Percentiles rank a stretch among this genome's conserved stretches.
These are phyloP conservation scores for Gouania willdenowi DNA, from an alignment of 2,797 vertebrate genomes.

Conservation along the genomic window DNA sequence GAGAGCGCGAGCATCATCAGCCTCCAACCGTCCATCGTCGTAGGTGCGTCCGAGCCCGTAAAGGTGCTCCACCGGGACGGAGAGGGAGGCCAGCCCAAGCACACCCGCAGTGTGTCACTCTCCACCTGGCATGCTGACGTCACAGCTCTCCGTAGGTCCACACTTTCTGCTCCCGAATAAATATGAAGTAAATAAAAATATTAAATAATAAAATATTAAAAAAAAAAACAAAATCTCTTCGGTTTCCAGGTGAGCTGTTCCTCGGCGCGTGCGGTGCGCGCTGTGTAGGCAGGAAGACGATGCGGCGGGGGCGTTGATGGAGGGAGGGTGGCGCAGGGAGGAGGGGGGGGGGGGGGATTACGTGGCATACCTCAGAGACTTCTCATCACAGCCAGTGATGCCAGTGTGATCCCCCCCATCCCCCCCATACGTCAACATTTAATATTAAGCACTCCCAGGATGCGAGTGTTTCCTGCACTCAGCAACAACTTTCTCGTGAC, in stretches of 20 bases:
- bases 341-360: slow-evolving; percentile 2
- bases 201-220: no score
- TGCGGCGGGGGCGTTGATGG: slow-evolving; percentile 38
- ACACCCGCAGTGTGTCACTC: slow-evolving; percentile 52
- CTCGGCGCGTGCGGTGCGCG: slow-evolving; percentile 26
- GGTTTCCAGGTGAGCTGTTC: slow-evolving; percentile 55
- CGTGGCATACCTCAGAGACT: slow-evolving; percentile 38
- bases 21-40: slow-evolving; percentile 58
- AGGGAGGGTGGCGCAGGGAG: slow-evolving; percentile 13
- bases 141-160: slow-evolving; percentile 21
- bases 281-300: slow-evolving; percentile 43
- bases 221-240: no score
- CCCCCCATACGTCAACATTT: slow-evolving; percentile 25
- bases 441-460: slow-evolving; percentile 16
- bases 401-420: slow-evolving; percentile 31
- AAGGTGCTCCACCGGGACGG: slow-evolving; percentile 59
- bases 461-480: not conserved
- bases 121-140: slow-evolving; percentile 60
- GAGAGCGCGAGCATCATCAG: slow-evolving; percentile 58
- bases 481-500: slow-evolving; percentile 13
- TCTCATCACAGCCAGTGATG: slow-evolving; percentile 20
- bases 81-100: slow-evolving; percentile 52
- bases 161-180: not conserved
- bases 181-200: no score
- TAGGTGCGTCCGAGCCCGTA: slow-evolving; percentile 43